These are phyloP conservation scores for Thymelicus lineola DNA, from an alignment of 2,888 invertebrate species.

Conservation along the genomic window DNA sequence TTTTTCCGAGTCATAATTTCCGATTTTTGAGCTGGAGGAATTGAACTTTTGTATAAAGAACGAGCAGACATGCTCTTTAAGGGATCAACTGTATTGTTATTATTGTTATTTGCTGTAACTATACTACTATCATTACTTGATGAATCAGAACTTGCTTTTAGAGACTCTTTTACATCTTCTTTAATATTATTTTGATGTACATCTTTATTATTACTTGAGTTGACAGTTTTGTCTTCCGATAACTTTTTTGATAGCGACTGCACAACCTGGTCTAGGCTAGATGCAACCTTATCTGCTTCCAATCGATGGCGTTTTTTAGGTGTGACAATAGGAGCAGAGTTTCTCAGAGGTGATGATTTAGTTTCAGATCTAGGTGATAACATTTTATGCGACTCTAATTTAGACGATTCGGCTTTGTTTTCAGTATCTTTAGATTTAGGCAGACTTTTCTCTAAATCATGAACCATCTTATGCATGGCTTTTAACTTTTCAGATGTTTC, in stretches of 20 bases:
- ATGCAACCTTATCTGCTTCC: constrained; percentile 83
- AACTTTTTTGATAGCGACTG: constrained; percentile 79
- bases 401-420: constrained; percentile 59
- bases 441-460: constrained; percentile 75
- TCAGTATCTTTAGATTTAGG: constrained; percentile 75
- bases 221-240: constrained; percentile 69
- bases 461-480: constrained; percentile 79
- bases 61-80: constrained; percentile 80
- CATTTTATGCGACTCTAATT: constrained; percentile 63
- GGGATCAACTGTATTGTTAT: constrained; percentile 64
- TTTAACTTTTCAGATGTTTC: constrained; percentile 81
- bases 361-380: constrained; percentile 70
- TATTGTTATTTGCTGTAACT: constrained; percentile 50
- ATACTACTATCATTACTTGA: constrained; percentile 47
- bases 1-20: constrained; percentile 87
- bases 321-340: constrained; percentile 84
- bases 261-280: constrained; percentile 77
- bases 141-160: constrained; percentile 43
- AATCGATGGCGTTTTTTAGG: constrained; percentile 90
- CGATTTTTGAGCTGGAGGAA: constrained; percentile 79
- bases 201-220: constrained; percentile 54
- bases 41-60: constrained; percentile 77
- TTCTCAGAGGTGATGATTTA: constrained; percentile 68
- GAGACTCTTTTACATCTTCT: constrained; percentile 60
- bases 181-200: constrained; percentile 64